phyloP scores from a whole-genome alignment of 2,113 vertebrate species.

The Chaetodon trifascialis region DNA sequence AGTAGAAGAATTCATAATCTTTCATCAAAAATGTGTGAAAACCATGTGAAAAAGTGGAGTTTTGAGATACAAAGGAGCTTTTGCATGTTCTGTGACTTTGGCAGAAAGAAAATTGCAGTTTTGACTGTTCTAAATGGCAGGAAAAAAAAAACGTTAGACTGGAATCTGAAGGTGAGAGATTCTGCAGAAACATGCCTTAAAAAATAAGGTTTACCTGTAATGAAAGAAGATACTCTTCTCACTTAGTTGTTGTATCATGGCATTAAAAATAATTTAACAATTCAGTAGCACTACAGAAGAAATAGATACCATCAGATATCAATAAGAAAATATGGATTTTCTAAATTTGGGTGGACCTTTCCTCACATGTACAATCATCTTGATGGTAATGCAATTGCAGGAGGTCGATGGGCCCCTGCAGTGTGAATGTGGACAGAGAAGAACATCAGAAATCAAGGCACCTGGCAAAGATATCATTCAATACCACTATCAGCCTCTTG shows the following conservation, averaged over 20 bases:
- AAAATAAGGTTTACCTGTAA: too few relatives aligned
- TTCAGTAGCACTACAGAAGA: too few relatives aligned
- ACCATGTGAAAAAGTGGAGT: not conserved
- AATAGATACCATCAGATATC: not conserved
- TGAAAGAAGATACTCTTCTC: too few relatives aligned
- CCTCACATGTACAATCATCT: not conserved
- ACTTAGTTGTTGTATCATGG: too few relatives aligned
- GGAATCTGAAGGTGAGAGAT: not conserved
- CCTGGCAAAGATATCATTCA: not conserved
- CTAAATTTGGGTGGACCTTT: not conserved
- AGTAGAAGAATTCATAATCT: not conserved
- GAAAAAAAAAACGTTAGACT: not conserved
- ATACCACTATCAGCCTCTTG: not conserved
- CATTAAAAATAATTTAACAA: too few relatives aligned
- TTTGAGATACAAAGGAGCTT: not conserved
- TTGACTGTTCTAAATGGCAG: not conserved
- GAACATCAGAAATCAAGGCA: not conserved
- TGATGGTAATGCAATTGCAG: not conserved
- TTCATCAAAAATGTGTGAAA: not conserved
- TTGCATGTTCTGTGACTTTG: not conserved
- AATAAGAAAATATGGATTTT: not conserved
- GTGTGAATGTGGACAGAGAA: not conserved
- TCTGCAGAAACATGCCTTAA: not conserved
- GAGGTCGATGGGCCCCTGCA: not conserved
- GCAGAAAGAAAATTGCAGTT: not conserved